phyloP scores from a whole-genome alignment of 1,140 invertebrate species.

The Anoplophora glabripennis region DNA sequence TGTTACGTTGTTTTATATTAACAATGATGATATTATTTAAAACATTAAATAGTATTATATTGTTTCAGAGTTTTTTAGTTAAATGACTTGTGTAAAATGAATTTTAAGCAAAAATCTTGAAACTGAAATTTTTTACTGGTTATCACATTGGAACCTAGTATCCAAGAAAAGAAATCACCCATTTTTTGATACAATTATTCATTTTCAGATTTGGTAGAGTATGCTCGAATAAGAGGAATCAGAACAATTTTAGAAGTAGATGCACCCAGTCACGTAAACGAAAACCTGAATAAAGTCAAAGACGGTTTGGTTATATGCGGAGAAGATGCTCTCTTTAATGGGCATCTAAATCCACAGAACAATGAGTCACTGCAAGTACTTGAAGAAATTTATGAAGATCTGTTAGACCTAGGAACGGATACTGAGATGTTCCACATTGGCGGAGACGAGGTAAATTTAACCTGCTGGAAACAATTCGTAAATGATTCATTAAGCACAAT shows the following conservation, averaged over 20 bases:
- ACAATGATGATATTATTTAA: too few relatives aligned
- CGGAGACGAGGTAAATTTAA: slow-evolving; percentile 75
- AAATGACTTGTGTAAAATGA: neutral
- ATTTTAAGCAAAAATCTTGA: neutral
- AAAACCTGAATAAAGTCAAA: slow-evolving; percentile 72
- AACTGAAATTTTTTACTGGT: neutral
- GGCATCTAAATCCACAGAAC: slow-evolving; percentile 73
- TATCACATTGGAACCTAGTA: too few relatives aligned
- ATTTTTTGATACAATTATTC: too few relatives aligned
- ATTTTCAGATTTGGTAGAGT: slow-evolving; percentile 55
- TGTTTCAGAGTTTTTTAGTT: too few relatives aligned
- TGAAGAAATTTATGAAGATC: slow-evolving; percentile 61
- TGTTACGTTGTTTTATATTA: too few relatives aligned
- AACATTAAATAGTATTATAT: too few relatives aligned
- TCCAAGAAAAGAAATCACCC: too few relatives aligned
- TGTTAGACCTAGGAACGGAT: slow-evolving; percentile 60
- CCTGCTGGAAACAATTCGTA: slow-evolving; percentile 65
- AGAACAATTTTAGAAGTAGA: slow-evolving; percentile 72
- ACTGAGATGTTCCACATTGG: slow-evolving; percentile 74
- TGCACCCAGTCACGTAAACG: slow-evolving; percentile 75
- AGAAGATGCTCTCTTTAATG: slow-evolving; percentile 55
- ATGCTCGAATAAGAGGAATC: slow-evolving; percentile 65
- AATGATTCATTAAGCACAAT: too few relatives aligned
- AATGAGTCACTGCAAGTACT: slow-evolving; percentile 65
- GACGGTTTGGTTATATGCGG: slow-evolving; percentile 53